These are phyloP conservation scores for Sphenopsis melanotis DNA, from an alignment of 2,797 vertebrate genomes.

Conservation along the genomic window DNA sequence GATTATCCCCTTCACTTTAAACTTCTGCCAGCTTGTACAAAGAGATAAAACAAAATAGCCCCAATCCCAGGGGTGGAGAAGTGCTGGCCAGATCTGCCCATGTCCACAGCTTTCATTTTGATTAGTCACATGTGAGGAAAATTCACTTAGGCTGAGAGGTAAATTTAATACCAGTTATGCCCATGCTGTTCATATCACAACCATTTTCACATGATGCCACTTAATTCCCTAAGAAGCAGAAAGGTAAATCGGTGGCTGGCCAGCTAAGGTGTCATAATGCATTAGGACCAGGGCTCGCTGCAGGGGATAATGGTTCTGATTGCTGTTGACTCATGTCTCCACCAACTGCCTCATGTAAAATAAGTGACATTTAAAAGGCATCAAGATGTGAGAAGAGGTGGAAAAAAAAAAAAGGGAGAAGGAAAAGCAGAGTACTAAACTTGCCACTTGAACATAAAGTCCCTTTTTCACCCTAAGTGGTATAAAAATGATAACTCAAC, in stretches of 20 bases:
- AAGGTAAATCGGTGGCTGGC: constrained; percentile 86
- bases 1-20: constrained; percentile 86
- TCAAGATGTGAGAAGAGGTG: constrained; percentile 82
- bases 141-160: constrained; percentile 93
- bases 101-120: constrained; percentile 94
- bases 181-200: constrained; percentile 98
- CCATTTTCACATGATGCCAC: constrained; percentile 93
- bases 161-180: constrained; percentile 91
- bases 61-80: constrained; percentile 82
- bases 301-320: constrained; percentile 93
- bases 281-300: constrained; percentile 84
- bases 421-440: constrained; percentile 73
- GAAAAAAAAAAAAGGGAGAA: constrained; percentile 54
- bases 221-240: constrained; percentile 94
- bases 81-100: constrained; percentile 82
- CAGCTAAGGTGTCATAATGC: constrained; percentile 87
- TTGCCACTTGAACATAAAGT: constrained; percentile 78
- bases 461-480: constrained; percentile 80
- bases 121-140: constrained; percentile 92
- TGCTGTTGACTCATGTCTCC: constrained; percentile 87
- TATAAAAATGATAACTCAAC: constrained; percentile 83
- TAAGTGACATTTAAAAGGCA: constrained; percentile 92
- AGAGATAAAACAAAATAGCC: constrained; percentile 88
- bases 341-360: constrained; percentile 89
- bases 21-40: constrained; percentile 87